Evolutionary conservation across 1,140 invertebrate genomes (phyloP).

Genomic region (Apis florea): DNA sequence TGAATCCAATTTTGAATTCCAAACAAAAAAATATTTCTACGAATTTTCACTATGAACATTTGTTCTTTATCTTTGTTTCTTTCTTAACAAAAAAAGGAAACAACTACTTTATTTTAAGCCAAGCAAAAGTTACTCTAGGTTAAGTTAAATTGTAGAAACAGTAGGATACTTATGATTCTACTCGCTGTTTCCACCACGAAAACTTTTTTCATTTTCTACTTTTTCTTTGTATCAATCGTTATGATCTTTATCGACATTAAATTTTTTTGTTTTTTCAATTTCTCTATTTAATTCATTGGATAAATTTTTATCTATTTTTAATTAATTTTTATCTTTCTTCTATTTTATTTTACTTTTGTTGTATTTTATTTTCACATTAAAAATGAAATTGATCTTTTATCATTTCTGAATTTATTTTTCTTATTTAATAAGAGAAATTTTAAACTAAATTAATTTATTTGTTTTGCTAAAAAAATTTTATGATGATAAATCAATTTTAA

Average conservation of each 20-base stretch:
- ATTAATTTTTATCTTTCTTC: neutral
- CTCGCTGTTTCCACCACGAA: neutral
- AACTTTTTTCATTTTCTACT: neutral
- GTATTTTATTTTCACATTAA: neutral
- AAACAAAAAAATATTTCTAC: neutral
- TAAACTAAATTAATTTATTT: too few species aligned
- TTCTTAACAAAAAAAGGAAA: neutral
- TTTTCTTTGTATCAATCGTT: neutral
- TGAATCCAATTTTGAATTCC: neutral
- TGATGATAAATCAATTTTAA: too few species aligned
- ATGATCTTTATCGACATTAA: neutral
- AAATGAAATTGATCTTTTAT: too few species aligned
- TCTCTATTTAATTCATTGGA: neutral
- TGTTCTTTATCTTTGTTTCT: neutral
- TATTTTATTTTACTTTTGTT: neutral
- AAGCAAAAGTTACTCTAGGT: neutral
- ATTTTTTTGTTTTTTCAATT: neutral
- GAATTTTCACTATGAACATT: neutral
- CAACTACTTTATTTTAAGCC: constrained; percentile 15
- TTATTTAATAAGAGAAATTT: too few species aligned
- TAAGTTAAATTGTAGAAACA: neutral
- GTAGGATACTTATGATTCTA: neutral
- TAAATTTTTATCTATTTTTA: neutral
- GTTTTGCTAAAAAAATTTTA: too few species aligned
- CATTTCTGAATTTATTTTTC: too few species aligned